Percentiles rank a stretch among this genome's conserved stretches.
Evolutionary conservation across 2,888 invertebrate species (phyloP).

Genomic region (Andrena flavipes): DNA sequence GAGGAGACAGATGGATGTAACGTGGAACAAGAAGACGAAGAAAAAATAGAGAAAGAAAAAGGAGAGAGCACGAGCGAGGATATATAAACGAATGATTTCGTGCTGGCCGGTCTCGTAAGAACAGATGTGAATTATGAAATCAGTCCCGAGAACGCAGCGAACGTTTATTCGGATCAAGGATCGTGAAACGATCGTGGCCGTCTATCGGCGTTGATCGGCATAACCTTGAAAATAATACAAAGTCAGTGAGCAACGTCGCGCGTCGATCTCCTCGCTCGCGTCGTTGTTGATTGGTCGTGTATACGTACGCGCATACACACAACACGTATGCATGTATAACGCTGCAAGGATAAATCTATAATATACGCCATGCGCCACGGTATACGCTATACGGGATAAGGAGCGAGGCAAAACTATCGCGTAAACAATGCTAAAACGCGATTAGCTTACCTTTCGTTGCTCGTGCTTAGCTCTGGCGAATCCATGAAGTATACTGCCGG

Average conservation of each 20-base stretch:
- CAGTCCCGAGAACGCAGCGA: slow-evolving; percentile 56
- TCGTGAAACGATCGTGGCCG: slow-evolving; percentile 61
- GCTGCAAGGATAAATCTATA: neutral
- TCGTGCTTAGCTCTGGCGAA: slow-evolving; percentile 79
- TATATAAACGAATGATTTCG: slow-evolving; percentile 54
- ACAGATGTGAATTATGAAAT: slow-evolving; percentile 73
- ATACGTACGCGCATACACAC: neutral
- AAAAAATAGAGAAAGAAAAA: slow-evolving; percentile 1
- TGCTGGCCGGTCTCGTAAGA: slow-evolving; percentile 55
- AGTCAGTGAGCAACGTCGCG: neutral
- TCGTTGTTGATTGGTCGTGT: neutral
- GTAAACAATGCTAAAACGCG: neutral
- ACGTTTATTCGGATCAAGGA: slow-evolving; percentile 74
- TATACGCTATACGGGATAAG: neutral
- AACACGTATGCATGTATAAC: neutral
- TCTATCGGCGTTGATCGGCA: slow-evolving; percentile 42
- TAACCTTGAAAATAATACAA: slow-evolving; percentile 53
- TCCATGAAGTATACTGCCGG: slow-evolving; percentile 77
- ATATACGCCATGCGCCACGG: neutral
- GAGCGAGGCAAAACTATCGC: neutral
- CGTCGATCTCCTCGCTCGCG: neutral
- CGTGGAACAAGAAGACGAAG: neutral
- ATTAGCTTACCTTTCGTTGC: slow-evolving; percentile 77
- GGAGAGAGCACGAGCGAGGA: slow-evolving; percentile 23
- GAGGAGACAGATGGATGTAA: neutral